Evolutionary conservation across 2,113 vertebrate genomes (phyloP).

Genomic region (Thryonomys swinderianus): DNA sequence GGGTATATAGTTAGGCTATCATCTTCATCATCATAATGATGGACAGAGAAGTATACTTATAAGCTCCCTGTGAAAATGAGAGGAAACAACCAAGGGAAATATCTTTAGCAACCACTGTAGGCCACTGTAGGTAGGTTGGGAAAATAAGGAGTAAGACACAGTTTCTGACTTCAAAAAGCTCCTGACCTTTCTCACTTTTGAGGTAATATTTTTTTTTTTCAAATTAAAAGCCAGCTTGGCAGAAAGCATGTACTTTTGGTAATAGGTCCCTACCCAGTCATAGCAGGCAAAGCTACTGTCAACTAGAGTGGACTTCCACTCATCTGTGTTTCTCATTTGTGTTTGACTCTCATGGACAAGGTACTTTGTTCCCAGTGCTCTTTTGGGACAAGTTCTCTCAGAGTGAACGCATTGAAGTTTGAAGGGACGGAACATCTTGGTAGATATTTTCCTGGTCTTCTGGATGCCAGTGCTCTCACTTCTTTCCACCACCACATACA

Average conservation of each 20-base stretch:
- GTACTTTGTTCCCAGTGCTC: not conserved
- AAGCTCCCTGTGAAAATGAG: not conserved
- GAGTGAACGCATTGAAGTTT: not conserved
- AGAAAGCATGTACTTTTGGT: not conserved
- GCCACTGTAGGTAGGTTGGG: not conserved
- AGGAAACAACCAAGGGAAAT: conserved; percentile 40
- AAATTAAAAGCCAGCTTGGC: conserved; percentile 30
- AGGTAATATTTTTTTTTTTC: not conserved
- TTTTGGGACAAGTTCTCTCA: conserved; percentile 43
- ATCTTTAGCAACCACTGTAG: not conserved
- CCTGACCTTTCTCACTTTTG: not conserved
- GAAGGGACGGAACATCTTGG: conserved; percentile 17
- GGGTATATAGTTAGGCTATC: not conserved
- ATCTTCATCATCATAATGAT: not conserved
- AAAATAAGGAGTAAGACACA: not conserved
- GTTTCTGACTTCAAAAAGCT: not conserved
- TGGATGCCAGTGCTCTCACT: not conserved
- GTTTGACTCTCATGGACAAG: not conserved
- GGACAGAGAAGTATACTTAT: not conserved
- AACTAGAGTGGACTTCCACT: conserved; percentile 15
- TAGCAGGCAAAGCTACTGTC: conserved; percentile 3
- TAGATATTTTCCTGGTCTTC: conserved; percentile 29
- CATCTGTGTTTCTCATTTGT: not conserved
- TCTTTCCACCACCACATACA: not conserved
- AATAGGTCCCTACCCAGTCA: not conserved